phyloP scores from a whole-genome alignment of 2,888 invertebrate genomes.

The Napeogenes sylphis region DNA sequence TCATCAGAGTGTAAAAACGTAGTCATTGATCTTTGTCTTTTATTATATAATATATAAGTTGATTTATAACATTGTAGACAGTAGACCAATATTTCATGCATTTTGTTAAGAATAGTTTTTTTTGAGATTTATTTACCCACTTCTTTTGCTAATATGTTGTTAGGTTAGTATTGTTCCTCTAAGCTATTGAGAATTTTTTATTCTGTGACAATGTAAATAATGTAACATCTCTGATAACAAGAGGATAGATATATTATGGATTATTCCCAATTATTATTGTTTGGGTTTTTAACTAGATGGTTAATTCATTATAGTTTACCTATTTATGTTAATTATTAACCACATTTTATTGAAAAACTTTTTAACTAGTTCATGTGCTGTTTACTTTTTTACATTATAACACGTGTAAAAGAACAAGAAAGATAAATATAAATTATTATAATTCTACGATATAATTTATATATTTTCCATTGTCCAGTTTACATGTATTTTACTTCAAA shows the following conservation, averaged over 20 bases:
- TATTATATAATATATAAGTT: constrained; percentile 20
- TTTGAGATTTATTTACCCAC: constrained; percentile 45
- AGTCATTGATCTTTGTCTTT: constrained; percentile 37
- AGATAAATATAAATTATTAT: no score
- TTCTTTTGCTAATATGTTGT: constrained; percentile 35
- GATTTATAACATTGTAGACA: constrained; percentile 8
- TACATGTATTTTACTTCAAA: background rate
- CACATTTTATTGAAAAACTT: constrained; percentile 44
- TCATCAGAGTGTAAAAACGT: constrained; percentile 31
- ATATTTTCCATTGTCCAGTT: background rate
- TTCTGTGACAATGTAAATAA: constrained; percentile 54
- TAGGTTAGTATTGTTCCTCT: constrained; percentile 37
- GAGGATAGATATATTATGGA: constrained; percentile 5
- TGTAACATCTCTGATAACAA: constrained; percentile 11
- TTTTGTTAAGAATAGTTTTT: constrained; percentile 51
- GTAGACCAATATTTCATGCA: constrained; percentile 40
- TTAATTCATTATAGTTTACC: constrained; percentile 49
- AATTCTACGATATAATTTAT: background rate
- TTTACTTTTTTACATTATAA: no score
- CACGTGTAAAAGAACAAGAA: no score
- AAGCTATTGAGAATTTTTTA: constrained; percentile 46
- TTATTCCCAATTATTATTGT: constrained; percentile 21
- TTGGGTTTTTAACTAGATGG: constrained; percentile 49
- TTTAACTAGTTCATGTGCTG: constrained; percentile 25
- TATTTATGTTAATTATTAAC: constrained; percentile 65